Conservation (phyloP, 2,797 vertebrate genomes). For the Enteromius mattozi region DNA sequence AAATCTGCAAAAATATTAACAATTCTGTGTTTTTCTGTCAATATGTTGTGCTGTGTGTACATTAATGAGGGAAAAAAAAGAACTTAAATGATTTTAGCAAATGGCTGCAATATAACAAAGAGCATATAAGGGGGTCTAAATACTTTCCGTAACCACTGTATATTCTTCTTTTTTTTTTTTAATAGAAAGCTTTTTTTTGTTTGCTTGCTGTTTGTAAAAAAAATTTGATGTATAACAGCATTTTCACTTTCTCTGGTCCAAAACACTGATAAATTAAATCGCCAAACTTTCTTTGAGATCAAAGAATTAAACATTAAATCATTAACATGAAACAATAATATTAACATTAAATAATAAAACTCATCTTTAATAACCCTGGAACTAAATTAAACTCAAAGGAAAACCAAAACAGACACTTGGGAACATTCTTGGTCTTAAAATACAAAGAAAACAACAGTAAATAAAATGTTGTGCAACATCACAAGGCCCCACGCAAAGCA, state of each 20-base stretch:
- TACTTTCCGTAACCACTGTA: too few relatives aligned
- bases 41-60: too few relatives aligned
- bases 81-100: too few relatives aligned
- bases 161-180: too few relatives aligned
- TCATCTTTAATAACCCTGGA: not conserved
- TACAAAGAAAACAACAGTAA: constrained; percentile 37
- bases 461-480: constrained; percentile 26
- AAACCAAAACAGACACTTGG: not conserved
- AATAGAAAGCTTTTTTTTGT: too few relatives aligned
- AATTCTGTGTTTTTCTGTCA: too few relatives aligned
- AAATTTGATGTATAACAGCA: not conserved
- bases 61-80: too few relatives aligned
- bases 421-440: constrained; percentile 6
- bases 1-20: too few relatives aligned
- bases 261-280: constrained; percentile 68
- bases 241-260: constrained; percentile 39
- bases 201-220: not conserved
- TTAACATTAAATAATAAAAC: not conserved
- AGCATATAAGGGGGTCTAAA: too few relatives aligned
- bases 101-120: too few relatives aligned
- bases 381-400: not conserved
- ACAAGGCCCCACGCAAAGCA: constrained; percentile 12
- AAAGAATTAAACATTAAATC: not conserved
- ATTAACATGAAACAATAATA: too few relatives aligned
- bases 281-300: constrained; percentile 69